Base-by-base conservation (phyloP, 1,140 invertebrate species). In the Halictus rubicundus region DNA sequence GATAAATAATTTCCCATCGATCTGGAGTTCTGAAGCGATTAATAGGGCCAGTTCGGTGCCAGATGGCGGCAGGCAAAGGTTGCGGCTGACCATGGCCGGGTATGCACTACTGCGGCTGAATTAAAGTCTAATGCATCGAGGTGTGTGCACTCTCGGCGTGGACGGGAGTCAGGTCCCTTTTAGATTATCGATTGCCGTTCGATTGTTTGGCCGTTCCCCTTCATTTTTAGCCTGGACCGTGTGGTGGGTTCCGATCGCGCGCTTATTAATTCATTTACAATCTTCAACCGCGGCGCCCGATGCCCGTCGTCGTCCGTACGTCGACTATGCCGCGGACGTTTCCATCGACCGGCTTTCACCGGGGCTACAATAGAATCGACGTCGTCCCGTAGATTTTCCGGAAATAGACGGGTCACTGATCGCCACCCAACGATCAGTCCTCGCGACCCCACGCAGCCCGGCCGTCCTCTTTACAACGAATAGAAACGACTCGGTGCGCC, bases 101-200 rank as follows among this genome's bases (percentile, higher is more conserved):
- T 80, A 77, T 80, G 66, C 78, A 88, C 83, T 88, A 88, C 88
- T 88, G 86, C 66, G 72, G 82, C 66, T 80, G 79, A 74, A 86
- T 86, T 82, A 86, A 86, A 82, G 63, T 85, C 72, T 85, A 69
- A 85, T 73, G 76, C 49, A 76, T 68, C 75, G 64, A 82, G 76
- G 83, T 86, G 84, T 69, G 76, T 77, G 80, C 23, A 79, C 69
- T 68, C 61, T 59, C 57, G 60, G 42, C 70, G 61, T 25, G 70
- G 52, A 19, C 39, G 12, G 60, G 46, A 46, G 32, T 32, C 68
- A 19, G 32, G n/a, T 68, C 49, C 64, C 63, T 69, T 75, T 82
- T 85, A 78, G 32, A 46, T 25, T 89, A 91, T 91, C 87, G 89
- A 91, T 91, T 88, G 81, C 68, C 57, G 84, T 90, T 90, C 86